Evolutionary conservation across 92 coral and sea anemone species (phyloP).

Genomic region (Umimayanthus chanpuru): DNA sequence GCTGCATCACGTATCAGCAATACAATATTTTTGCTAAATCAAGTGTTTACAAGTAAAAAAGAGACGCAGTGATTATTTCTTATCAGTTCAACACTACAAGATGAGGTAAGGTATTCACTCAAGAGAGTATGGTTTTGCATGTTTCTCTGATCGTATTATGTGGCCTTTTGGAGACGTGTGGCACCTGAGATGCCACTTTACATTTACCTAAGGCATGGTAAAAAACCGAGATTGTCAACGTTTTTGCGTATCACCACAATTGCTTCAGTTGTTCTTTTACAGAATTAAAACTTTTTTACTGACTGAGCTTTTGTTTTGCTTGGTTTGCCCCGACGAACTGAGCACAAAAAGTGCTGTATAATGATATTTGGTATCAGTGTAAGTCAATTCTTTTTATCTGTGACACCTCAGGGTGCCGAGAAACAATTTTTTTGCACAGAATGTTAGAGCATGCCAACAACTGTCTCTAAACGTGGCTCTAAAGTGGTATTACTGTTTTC

Average conservation of each 20-base stretch:
- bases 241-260: background rate
- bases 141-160: background rate
- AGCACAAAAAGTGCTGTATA: background rate
- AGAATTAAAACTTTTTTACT: background rate
- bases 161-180: background rate
- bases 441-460: background rate
- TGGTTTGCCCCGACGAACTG: background rate
- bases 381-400: background rate
- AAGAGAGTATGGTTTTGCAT: background rate
- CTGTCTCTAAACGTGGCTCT: background rate
- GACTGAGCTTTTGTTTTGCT: background rate
- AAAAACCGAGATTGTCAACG: background rate
- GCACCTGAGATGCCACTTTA: too few species aligned
- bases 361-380: background rate
- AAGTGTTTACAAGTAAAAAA: background rate
- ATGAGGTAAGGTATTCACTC: background rate
- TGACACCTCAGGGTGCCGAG: background rate
- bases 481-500: conserved; percentile 2
- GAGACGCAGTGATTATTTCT: background rate
- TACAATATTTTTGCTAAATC: too few species aligned
- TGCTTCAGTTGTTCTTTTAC: background rate
- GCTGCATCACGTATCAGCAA: background rate
- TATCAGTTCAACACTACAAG: background rate
- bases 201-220: background rate
- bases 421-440: background rate